These are phyloP conservation scores for Corvus hawaiiensis DNA, from an alignment of 2,113 vertebrate species.

Conservation along the genomic window DNA sequence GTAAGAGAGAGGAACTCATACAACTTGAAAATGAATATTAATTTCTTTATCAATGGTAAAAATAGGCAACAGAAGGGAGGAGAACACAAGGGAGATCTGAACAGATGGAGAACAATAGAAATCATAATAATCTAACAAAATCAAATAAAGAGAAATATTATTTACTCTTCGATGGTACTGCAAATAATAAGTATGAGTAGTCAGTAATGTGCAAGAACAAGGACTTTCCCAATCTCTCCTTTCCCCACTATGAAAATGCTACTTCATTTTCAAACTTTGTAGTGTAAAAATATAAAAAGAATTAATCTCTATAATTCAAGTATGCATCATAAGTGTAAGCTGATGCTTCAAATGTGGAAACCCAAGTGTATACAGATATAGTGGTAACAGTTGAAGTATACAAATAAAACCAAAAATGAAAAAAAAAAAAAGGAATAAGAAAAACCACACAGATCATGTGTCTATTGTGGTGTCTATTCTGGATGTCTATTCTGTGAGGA, in stretches of 20 bases:
- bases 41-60: not conserved
- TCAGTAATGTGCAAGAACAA: not conserved
- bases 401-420: not conserved
- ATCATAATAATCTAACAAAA: not conserved
- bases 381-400: not conserved
- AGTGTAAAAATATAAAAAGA: not conserved
- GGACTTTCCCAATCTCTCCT: not conserved
- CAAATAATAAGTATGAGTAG: not conserved
- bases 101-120: not conserved
- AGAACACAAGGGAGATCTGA: not conserved
- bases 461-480: not conserved
- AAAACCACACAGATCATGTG: accelerated
- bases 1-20: not conserved
- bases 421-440: not conserved
- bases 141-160: not conserved
- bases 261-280: not conserved
- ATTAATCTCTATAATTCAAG: not conserved
- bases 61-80: not conserved
- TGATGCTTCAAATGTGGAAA: not conserved
- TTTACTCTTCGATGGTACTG: not conserved
- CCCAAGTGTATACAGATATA: not conserved
- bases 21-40: not conserved
- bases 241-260: not conserved
- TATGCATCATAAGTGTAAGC: not conserved
- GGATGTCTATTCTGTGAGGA: no score